Conservation (phyloP, 1,140 invertebrate genomes). For the Wasmannia auropunctata region DNA sequence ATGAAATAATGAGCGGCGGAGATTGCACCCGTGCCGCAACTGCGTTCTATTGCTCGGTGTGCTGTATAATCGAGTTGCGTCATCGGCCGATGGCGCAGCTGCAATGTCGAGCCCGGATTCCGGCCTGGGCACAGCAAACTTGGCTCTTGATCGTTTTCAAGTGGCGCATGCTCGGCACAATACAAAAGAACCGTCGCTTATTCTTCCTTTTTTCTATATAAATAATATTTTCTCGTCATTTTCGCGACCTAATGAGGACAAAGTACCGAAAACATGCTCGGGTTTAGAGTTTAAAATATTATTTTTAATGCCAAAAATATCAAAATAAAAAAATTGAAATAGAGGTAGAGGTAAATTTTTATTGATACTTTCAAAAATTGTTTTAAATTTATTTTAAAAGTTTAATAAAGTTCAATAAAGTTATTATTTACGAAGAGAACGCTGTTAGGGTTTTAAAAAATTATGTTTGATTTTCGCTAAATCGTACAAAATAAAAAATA, state of each 20-base stretch:
- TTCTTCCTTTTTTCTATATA: neutral
- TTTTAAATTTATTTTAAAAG: too few species aligned
- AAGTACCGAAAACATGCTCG: constrained; percentile 10
- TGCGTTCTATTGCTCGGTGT: constrained; percentile 60
- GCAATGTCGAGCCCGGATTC: constrained; percentile 52
- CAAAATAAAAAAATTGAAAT: too few species aligned
- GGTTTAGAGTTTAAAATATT: neutral
- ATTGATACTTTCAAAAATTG: too few species aligned
- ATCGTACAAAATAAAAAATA: too few species aligned
- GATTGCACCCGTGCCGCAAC: constrained; percentile 22
- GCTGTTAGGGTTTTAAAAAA: too few species aligned
- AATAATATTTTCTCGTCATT: constrained; percentile 6
- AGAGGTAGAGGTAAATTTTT: too few species aligned
- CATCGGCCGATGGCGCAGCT: constrained; percentile 54
- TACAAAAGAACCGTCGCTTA: neutral
- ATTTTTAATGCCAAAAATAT: too few species aligned
- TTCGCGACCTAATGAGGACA: constrained; percentile 11
- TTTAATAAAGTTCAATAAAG: too few species aligned
- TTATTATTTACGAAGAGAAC: too few species aligned
- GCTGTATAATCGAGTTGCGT: constrained; percentile 65
- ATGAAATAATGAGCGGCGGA: constrained; percentile 43
- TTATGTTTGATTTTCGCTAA: too few species aligned
- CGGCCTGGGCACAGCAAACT: constrained; percentile 52
- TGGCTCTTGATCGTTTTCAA: constrained; percentile 59
- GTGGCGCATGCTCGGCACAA: constrained; percentile 49